Base-by-base conservation (phyloP, 2,888 invertebrate genomes). In the Atethmia centrago region DNA sequence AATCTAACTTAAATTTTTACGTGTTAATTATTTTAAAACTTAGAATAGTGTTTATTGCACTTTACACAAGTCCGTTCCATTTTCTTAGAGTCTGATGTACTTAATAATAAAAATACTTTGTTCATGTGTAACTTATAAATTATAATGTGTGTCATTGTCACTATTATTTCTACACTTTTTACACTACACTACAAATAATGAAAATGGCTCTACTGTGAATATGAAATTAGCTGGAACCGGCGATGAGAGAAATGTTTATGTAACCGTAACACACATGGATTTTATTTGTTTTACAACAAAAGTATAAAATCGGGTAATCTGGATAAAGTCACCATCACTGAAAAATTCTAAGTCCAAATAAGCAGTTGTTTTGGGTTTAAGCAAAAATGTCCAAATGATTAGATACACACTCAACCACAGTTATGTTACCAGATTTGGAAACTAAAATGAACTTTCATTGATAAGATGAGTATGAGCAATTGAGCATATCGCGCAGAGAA, bases 221-320 rank as follows among this genome's bases (percentile, higher is more conserved):
- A 42, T 19, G 14, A 68, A 36, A 58, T 49, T 56, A 51, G n/a
- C 31, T 63, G 19, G n/a, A 19, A 61, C 49, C n/a, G 31, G 42
- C 55, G 49, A 79, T 51, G 55, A 71, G 25, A 45, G 28, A 67
- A 49, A 56, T 64, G 47, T 67, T 64, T 59, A 36, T 59, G 7
- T 21, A 16, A 14, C 49, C 36, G 49, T 62, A 51, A 58, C 25
- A 45, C 12, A 25, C 59, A 31, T 36, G 58, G 53, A 80, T 51
- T 65, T 36, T 25, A 61, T 80, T 79, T 59, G 28, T 63, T 53
- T 53, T 42, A 31, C 51, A 59, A 47, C 12, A 10, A 55, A 56
- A 40, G n/a, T 25, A 36, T 14, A 28, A 9, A 53, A 70, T 58
- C 42, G 0, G 12, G 9, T 8, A 19, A 64, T 77, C 59, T 71